These are phyloP conservation scores for Dendroctonus valens DNA, from an alignment of 1,140 invertebrate genomes.

Conservation along the genomic window DNA sequence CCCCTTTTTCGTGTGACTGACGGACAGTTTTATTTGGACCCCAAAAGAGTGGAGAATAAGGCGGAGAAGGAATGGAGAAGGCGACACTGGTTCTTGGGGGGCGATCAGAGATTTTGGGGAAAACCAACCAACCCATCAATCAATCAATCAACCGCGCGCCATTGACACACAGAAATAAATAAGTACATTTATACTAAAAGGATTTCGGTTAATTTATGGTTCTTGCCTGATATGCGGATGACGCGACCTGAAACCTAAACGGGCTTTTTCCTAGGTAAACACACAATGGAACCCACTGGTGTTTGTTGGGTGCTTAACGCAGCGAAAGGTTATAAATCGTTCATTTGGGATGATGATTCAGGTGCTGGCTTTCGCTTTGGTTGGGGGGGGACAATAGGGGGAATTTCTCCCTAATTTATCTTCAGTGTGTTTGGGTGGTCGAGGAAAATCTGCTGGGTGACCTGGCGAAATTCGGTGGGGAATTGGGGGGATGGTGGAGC, in stretches of 20 bases:
- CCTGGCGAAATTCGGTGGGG: too few relatives aligned
- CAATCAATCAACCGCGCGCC: slow-evolving; percentile 24
- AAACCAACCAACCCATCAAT: neutral
- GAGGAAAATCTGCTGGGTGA: too few relatives aligned
- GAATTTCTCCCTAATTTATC: too few relatives aligned
- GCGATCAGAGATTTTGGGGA: neutral
- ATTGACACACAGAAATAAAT: slow-evolving; percentile 23
- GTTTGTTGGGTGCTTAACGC: slow-evolving; percentile 7
- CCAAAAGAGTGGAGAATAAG: slow-evolving; percentile 17
- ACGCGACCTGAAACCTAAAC: slow-evolving; percentile 10
- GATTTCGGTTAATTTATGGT: slow-evolving; percentile 26
- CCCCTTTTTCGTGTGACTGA: slow-evolving; percentile 10
- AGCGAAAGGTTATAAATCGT: slow-evolving; percentile 11
- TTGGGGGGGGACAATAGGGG: too few relatives aligned
- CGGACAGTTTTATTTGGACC: slow-evolving; percentile 29
- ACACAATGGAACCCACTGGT: slow-evolving; percentile 11
- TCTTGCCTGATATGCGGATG: slow-evolving; percentile 2
- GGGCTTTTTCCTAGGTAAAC: slow-evolving; percentile 9
- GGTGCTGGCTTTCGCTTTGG: too few relatives aligned
- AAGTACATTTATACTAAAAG: slow-evolving; percentile 23
- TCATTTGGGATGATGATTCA: too few relatives aligned
- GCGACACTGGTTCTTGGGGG: neutral
- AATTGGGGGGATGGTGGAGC: too few relatives aligned
- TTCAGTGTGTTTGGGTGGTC: too few relatives aligned
- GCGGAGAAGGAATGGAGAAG: slow-evolving; percentile 6